Base-by-base conservation (phyloP, 2,888 invertebrate genomes). In the Drosophila kokeensis region DNA sequence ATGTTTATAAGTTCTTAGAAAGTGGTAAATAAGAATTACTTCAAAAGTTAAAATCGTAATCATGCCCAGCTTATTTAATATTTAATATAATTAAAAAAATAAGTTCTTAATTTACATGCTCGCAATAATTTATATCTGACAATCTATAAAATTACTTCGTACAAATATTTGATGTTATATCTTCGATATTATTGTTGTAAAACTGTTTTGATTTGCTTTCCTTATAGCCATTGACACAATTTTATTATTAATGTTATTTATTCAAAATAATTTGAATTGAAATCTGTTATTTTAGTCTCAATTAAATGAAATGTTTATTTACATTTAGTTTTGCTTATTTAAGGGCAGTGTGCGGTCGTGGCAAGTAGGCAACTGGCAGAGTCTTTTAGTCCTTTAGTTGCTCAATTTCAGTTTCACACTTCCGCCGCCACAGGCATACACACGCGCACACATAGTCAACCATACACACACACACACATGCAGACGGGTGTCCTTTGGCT, bases 321-420 rank as follows among this genome's bases (percentile, higher is more conserved):
- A 5, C 36, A 7, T 32, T n/a, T 21, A 13, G 30, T 57, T 72
- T n/a, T 38, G 30, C 1, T 42, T 42, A 10, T 10, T 58, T 15
- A 11, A 27, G 2, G 42, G 24, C 71, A 79, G 27, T 66, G 82
- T 72, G 73, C 64, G 57, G 55, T 55, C 64, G 50, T 70, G 69
- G 76, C 74, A 82, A 87, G 90, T 83, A 82, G 86, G 84, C 86
- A 85, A 81, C 83, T 71, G 68, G 65, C 70, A 69, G 78, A 89
- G 84, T 87, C 84, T 84, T 84, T 84, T 89, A 86, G 87, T 87
- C 88, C 87, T 90, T 90, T 90, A 90, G 92, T 91, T 91, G 92
- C 92, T 91, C 92, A 91, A 91, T 92, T 91, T 92, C 90, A 91
- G 92, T 83, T 91, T 91, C 91, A 92, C 91, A 91, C 92, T 92